Percentiles rank a stretch among this genome's conserved stretches.
These are phyloP conservation scores for Globodera ellingtonae DNA, from an alignment of 1,140 invertebrate genomes.

Conservation along the genomic window DNA sequence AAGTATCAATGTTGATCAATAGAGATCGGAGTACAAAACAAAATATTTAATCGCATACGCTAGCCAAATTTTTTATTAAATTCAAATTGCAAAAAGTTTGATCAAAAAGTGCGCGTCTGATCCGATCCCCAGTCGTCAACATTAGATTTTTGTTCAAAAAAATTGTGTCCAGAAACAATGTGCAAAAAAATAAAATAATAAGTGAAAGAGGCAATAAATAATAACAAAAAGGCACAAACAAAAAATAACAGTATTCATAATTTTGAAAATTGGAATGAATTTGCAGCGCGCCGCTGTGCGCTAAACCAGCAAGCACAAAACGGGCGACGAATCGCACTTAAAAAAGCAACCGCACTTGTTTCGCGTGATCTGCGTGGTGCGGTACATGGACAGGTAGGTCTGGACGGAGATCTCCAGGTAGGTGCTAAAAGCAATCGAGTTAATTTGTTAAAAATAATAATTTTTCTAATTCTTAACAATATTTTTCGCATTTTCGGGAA, in stretches of 20 bases:
- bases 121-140: too few relatives aligned
- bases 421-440: constrained; percentile 30
- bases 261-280: not conserved
- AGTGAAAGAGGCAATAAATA: not conserved
- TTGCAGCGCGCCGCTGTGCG: not conserved
- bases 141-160: too few relatives aligned
- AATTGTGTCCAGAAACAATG: too few relatives aligned
- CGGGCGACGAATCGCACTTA: not conserved
- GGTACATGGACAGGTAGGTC: constrained; percentile 59
- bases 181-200: too few relatives aligned
- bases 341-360: constrained; percentile 30
- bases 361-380: constrained; percentile 51
- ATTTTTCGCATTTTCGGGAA: not conserved
- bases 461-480: too few relatives aligned
- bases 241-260: not conserved
- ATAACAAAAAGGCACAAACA: not conserved
- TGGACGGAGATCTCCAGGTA: constrained; percentile 59
- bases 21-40: too few relatives aligned
- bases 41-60: too few relatives aligned
- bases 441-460: too few relatives aligned
- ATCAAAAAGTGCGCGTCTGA: too few relatives aligned
- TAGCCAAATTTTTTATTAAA: too few relatives aligned
- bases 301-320: not conserved
- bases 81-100: too few relatives aligned
- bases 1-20: too few relatives aligned